phyloP scores from a whole-genome alignment of 2,888 invertebrate genomes.

The Tenthredo scrophulariae region DNA sequence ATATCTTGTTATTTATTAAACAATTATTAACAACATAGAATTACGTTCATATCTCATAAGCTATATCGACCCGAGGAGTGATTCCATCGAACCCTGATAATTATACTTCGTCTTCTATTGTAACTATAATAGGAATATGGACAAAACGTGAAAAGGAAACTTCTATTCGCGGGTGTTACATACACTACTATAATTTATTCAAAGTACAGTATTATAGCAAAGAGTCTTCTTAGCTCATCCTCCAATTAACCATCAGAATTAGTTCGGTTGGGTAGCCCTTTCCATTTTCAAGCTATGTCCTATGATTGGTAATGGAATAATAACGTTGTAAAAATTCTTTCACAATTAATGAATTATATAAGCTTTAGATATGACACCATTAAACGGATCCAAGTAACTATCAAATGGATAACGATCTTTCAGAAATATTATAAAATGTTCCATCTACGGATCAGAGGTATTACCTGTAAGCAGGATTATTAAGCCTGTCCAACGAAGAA shows the following conservation, averaged over 20 bases:
- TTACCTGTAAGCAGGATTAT: not conserved
- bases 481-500: not conserved
- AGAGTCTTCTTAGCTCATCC: not conserved
- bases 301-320: not conserved
- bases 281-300: not conserved
- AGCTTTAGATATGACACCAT: not conserved
- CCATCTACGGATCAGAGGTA: not conserved
- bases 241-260: not conserved
- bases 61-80: not conserved
- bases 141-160: not conserved
- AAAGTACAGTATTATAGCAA: too few species aligned
- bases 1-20: conserved; percentile 2
- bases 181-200: too few species aligned
- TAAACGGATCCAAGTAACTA: not conserved
- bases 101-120: not conserved
- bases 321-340: not conserved
- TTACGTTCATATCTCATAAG: not conserved
- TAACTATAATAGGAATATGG: not conserved
- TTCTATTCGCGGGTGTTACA: not conserved
- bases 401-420: not conserved
- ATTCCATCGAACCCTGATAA: not conserved
- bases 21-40: not conserved
- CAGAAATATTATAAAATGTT: not conserved
- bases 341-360: not conserved
- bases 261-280: not conserved